Evolutionary conservation across 1,140 invertebrate genomes (phyloP).

Genomic region (Bombus fervidus): DNA sequence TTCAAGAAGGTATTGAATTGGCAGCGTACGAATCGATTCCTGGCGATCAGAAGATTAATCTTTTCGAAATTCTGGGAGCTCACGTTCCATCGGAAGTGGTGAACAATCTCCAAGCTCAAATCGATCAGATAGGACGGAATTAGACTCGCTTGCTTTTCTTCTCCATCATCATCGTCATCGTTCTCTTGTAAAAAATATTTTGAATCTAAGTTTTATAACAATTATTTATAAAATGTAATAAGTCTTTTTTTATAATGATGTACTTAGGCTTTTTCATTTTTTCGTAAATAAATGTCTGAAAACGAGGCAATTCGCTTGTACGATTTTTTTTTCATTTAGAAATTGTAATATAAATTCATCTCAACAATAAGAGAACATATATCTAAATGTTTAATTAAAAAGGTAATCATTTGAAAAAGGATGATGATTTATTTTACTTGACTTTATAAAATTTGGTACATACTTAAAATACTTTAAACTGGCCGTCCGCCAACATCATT

Average conservation of each 20-base stretch:
- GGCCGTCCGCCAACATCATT: background rate
- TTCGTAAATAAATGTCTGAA: slow-evolving; percentile 62
- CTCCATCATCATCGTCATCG: slow-evolving; percentile 11
- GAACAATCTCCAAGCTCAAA: slow-evolving; percentile 91
- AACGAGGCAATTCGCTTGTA: background rate
- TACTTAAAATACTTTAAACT: slow-evolving; percentile 29
- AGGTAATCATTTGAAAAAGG: slow-evolving; percentile 3
- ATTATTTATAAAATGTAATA: slow-evolving; percentile 68
- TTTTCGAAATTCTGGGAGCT: slow-evolving; percentile 90
- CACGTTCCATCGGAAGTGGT: slow-evolving; percentile 93
- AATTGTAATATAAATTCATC: background rate
- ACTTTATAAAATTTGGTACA: slow-evolving; percentile 27
- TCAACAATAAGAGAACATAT: background rate
- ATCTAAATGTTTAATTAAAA: background rate
- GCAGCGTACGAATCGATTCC: slow-evolving; percentile 92
- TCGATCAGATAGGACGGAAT: slow-evolving; percentile 90
- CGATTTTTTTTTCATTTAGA: background rate
- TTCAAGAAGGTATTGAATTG: slow-evolving; percentile 92
- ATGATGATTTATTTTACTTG: slow-evolving; percentile 29
- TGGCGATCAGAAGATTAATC: slow-evolving; percentile 90
- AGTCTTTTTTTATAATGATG: slow-evolving; percentile 32
- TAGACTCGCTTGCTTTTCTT: slow-evolving; percentile 67
- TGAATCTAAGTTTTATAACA: slow-evolving; percentile 48
- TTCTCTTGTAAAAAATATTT: slow-evolving; percentile 51
- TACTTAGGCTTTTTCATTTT: slow-evolving; percentile 44